phyloP scores from a whole-genome alignment of 2,888 invertebrate species.

The Trachelus tabidus region DNA sequence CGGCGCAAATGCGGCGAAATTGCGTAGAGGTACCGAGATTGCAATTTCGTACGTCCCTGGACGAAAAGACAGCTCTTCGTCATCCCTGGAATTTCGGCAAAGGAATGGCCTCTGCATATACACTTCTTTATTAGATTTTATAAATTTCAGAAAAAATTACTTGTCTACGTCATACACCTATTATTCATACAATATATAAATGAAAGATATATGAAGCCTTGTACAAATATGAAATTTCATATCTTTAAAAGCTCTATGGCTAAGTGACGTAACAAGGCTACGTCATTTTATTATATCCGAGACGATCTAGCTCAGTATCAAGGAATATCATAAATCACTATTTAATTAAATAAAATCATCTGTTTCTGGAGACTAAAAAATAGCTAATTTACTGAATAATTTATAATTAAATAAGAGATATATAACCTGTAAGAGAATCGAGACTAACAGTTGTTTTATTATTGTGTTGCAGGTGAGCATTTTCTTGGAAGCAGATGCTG shows the following conservation, averaged over 20 bases:
- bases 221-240: neutral
- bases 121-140: neutral
- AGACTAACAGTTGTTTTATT: neutral
- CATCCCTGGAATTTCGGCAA: neutral
- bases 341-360: neutral
- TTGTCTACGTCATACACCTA: neutral
- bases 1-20: constrained; percentile 9
- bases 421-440: neutral
- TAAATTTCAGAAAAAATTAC: neutral
- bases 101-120: neutral
- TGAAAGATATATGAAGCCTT: neutral
- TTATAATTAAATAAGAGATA: neutral
- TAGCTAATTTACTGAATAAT: neutral
- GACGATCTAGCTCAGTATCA: neutral
- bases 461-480: neutral
- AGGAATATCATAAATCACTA: neutral
- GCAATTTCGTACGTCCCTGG: constrained; percentile 43
- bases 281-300: neutral
- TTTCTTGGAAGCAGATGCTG: neutral
- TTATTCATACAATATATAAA: neutral
- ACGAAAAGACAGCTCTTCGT: neutral
- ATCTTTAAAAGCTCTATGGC: neutral
- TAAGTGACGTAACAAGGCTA: neutral
- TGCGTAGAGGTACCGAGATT: constrained; percentile 32
- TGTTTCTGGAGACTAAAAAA: neutral